Evolutionary conservation across 2,797 vertebrate genomes (phyloP).

Genomic region (Onychomys torridus): DNA sequence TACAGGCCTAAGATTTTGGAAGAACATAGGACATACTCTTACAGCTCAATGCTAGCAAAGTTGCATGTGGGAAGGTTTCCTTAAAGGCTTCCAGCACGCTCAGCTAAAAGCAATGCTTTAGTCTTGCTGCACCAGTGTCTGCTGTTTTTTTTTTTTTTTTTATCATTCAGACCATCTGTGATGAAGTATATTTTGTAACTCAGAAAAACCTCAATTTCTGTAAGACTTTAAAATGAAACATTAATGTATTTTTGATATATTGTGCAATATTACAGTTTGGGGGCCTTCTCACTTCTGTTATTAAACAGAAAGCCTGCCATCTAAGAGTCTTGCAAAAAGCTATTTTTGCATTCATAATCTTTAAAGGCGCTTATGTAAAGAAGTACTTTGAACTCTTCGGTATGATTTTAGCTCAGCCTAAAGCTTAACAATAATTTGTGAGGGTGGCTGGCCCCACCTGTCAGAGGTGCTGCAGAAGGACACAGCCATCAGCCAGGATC

Average conservation of each 20-base stretch:
- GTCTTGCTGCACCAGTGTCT: slow-evolving; percentile 59
- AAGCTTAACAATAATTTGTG: slow-evolving; percentile 81
- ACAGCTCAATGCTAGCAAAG: slow-evolving; percentile 56
- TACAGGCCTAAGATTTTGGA: slow-evolving; percentile 47
- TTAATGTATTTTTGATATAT: slow-evolving; percentile 81
- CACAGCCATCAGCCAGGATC: slow-evolving; percentile 76
- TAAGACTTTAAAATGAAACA: slow-evolving; percentile 80
- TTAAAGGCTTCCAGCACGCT: slow-evolving; percentile 70
- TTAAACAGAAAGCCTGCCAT: slow-evolving; percentile 81
- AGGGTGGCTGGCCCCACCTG: slow-evolving; percentile 77
- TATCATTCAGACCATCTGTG: slow-evolving; percentile 81
- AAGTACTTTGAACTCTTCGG: slow-evolving; percentile 82
- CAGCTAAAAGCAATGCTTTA: slow-evolving; percentile 70
- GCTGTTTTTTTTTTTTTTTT: slow-evolving; percentile 76
- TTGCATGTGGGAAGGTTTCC: slow-evolving; percentile 70
- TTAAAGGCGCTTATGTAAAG: slow-evolving; percentile 83
- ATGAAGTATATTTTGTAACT: slow-evolving; percentile 82
- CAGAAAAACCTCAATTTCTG: slow-evolving; percentile 83
- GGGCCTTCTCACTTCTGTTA: slow-evolving; percentile 79
- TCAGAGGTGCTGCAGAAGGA: slow-evolving; percentile 76
- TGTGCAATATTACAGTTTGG: slow-evolving; percentile 76
- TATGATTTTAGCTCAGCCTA: slow-evolving; percentile 76
- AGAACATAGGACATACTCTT: slow-evolving; percentile 56
- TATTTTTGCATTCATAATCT: slow-evolving; percentile 84
- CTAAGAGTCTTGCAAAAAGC: slow-evolving; percentile 78